Evolutionary conservation across 1,140 invertebrate species (phyloP).

Genomic region (Ruditapes philippinarum): DNA sequence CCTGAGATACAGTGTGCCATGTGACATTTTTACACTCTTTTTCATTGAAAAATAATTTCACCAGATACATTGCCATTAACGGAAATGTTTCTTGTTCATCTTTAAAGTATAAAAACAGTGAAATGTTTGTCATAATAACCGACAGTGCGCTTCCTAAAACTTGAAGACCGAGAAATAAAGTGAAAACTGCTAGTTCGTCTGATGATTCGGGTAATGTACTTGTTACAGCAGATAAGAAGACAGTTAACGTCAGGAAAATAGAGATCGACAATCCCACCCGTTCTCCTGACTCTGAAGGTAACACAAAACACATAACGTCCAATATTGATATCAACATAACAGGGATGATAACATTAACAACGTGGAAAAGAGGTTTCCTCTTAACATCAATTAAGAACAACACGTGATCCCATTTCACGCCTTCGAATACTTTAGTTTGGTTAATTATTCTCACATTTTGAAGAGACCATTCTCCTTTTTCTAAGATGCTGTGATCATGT

Average conservation of each 20-base stretch:
- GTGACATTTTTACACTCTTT: background rate
- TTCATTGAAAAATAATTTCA: background rate
- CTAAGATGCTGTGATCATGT: too few relatives aligned
- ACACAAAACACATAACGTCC: too few relatives aligned
- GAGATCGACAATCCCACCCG: conserved; percentile 67
- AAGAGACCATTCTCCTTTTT: too few relatives aligned
- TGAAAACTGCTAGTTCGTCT: conserved; percentile 79
- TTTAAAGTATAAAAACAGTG: conserved; percentile 29
- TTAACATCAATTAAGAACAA: too few relatives aligned
- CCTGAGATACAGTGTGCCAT: conserved; percentile 7
- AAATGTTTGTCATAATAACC: conserved; percentile 34
- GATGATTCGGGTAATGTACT: conserved; percentile 64
- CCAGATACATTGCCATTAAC: background rate
- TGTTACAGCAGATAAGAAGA: conserved; percentile 64
- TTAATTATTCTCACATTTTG: too few relatives aligned
- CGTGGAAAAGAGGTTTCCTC: too few relatives aligned
- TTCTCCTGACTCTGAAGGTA: conserved; percentile 60
- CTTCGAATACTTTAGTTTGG: too few relatives aligned
- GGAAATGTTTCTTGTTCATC: background rate
- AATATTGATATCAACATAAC: too few relatives aligned
- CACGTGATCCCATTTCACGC: too few relatives aligned
- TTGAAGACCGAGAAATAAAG: conserved; percentile 76
- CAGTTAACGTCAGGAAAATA: conserved; percentile 68
- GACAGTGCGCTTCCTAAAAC: conserved; percentile 42
- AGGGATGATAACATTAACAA: too few relatives aligned